Conservation (phyloP, 2,113 vertebrate species). For the Psettodes erumei region DNA sequence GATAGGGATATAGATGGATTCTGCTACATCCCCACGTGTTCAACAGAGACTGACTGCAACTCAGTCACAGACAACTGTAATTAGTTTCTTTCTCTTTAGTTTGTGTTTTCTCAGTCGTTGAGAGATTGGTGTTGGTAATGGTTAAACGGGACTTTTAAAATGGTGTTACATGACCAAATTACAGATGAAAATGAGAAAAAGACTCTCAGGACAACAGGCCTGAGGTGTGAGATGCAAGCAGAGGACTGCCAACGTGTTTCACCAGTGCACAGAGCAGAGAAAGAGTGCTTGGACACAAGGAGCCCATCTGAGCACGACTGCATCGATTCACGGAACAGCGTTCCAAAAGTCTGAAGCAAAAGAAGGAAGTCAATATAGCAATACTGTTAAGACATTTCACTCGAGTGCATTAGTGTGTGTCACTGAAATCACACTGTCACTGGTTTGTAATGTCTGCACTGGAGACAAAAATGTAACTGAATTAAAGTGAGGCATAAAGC, state of each 20-base stretch:
- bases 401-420: conserved; percentile 68
- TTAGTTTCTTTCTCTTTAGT: conserved; percentile 60
- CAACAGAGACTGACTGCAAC: conserved; percentile 61
- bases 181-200: conserved; percentile 60
- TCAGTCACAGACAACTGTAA: conserved; percentile 71
- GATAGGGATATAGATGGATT: conserved; percentile 53
- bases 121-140: conserved; percentile 45
- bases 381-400: conserved; percentile 78
- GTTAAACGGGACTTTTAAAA: conserved; percentile 59
- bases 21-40: conserved; percentile 64
- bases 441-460: conserved; percentile 76
- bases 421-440: conserved; percentile 58
- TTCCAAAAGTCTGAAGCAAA: conserved; percentile 40
- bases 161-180: conserved; percentile 77
- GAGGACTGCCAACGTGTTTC: conserved; percentile 50
- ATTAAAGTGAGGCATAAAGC: conserved; percentile 69
- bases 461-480: conserved; percentile 70
- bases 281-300: conserved; percentile 32
- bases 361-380: conserved; percentile 76
- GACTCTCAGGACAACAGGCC: conserved; percentile 73
- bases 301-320: conserved; percentile 39
- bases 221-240: conserved; percentile 49
- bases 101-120: conserved; percentile 61
- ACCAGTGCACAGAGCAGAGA: conserved; percentile 42
- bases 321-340: conserved; percentile 24